A percentile compares a stretch with the other conserved stretches of the same genome.
Conservation (phyloP, 2,888 invertebrate species). For the Trachelus troglodyta region DNA sequence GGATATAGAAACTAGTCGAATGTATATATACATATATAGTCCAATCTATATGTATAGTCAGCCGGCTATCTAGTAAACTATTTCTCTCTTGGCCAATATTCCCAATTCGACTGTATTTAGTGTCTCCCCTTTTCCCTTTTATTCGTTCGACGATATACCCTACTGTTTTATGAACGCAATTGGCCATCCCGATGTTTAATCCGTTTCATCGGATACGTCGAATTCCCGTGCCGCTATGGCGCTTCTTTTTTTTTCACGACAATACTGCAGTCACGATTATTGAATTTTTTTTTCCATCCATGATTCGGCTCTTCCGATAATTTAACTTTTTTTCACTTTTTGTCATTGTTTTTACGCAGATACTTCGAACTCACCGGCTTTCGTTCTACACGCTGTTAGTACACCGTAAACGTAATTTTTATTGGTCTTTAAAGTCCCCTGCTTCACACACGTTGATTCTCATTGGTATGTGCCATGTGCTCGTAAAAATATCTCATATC, state of each 20-base stretch:
- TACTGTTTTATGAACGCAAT: not conserved
- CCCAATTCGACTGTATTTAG: not conserved
- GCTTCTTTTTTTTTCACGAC: not conserved
- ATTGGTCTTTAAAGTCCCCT: not conserved
- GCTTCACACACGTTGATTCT: not conserved
- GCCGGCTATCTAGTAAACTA: not conserved
- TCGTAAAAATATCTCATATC: not conserved
- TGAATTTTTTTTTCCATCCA: not conserved
- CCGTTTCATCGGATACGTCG: not conserved
- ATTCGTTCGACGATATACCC: not conserved
- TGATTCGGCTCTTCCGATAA: not conserved
- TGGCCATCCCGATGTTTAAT: not conserved
- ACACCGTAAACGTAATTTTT: not conserved
- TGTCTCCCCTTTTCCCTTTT: not conserved
- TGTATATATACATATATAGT: not conserved
- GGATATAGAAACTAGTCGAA: not conserved
- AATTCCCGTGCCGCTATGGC: too few species aligned
- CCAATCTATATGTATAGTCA: not conserved
- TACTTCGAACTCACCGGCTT: not conserved
- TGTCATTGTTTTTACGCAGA: not conserved
- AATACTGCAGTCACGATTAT: not conserved
- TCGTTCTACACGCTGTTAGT: too few species aligned
- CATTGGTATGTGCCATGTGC: not conserved
- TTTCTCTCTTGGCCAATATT: not conserved
- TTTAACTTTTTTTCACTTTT: not conserved